Evolutionary conservation across 2,113 vertebrate genomes (phyloP), one percentile per base, ranked within the genome.

Genomic region (Oxygymnocypris stewartii): DNA sequence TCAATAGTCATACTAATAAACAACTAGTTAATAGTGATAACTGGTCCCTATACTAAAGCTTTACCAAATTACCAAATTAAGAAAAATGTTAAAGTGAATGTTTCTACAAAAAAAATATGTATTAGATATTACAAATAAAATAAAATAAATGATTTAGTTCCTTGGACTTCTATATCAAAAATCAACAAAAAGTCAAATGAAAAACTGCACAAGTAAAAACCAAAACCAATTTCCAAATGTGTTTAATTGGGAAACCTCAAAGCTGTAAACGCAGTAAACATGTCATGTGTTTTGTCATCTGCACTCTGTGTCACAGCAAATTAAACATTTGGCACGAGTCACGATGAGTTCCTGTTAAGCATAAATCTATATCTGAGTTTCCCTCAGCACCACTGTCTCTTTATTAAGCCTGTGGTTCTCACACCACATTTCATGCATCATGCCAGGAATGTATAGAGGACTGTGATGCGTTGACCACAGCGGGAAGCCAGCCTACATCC

Each of bases 311-410:
- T 80, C 44, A 51, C 65, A 59, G 54, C 28, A n/a, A 74, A 76
- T 63, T 20, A 82, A 69, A 69, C 61, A 6, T 47, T 59, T 57
- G 87, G 74, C 73, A 63, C 40, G 10, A 67, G 13, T 47, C 65
- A 49, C 6, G 31, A 75, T 80, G 89, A 91, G 89, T 92, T 92
- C 89, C 91, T 92, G 91, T 89, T 86, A 90, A 90, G 90, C 90
- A 93, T 92, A 89, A 93, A 93, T 92, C 90, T 89, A 81, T 37
- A 87, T 81, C 83, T 25, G 76, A 83, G 82, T 85, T 83, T 40
- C 80, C 79, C 59, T 40, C 47, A 75, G 35, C 35, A 37, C 87
- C 37, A 80, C 47, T 75, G 74, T 59, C 61, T 77, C 65, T 81
- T 79, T 85, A 85, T 79, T 85, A 85, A 79, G 63, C 85, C 76